Evolutionary conservation across 2,797 vertebrate species (phyloP), one percentile per base, ranked within the genome.

Genomic region (Smutsia temminckii): DNA sequence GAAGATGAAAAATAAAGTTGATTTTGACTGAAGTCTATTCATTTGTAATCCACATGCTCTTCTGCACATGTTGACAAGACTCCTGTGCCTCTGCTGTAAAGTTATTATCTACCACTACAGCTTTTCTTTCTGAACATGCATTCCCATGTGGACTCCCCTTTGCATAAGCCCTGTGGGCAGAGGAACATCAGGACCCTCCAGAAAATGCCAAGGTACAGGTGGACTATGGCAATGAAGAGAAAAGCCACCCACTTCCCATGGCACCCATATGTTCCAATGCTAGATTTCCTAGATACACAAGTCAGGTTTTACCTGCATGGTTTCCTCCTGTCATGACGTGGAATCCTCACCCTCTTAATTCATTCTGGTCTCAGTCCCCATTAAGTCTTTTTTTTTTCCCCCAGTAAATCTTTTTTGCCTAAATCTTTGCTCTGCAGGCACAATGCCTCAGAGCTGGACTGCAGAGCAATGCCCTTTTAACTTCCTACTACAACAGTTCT

Each of bases 1-100:
- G 80, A 85, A 72, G 32, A 61, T 89, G 57, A 68, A 83, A 89
- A 96, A 91, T 96, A 96, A 97, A 96, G 75, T 88, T 63, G 46
- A 51, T 63, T 83, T 80, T 85, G 71, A 88, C 59, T 85, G 81
- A 63, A 80, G 63, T 49, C 69, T 85, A 14, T 27, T 93, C 23
- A 9, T 55, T 89, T 85, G 25, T 42, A 32, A 57, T 75, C 29
- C 20, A 14, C 5, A 8, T 11, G 25, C 16, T 57, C 49, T 14
- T 46, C 6, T 29, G 13, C 5, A 8, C 23, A 0, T 42, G 53
- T 49, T 3, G 6, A 29, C 27, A 29, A 23, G 64, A 29, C 29
- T 40, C 34, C 68, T 27, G 2, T 49, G 21, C 72, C 51, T n/a
- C 17, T 8, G 40, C 80, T 79, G 0, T 9, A 46, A 46, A 16